A percentile compares a stretch with the other conserved stretches of the same genome.
Evolutionary conservation across 2,888 invertebrate genomes (phyloP).

Genomic region (Listrodromus nycthemerus): DNA sequence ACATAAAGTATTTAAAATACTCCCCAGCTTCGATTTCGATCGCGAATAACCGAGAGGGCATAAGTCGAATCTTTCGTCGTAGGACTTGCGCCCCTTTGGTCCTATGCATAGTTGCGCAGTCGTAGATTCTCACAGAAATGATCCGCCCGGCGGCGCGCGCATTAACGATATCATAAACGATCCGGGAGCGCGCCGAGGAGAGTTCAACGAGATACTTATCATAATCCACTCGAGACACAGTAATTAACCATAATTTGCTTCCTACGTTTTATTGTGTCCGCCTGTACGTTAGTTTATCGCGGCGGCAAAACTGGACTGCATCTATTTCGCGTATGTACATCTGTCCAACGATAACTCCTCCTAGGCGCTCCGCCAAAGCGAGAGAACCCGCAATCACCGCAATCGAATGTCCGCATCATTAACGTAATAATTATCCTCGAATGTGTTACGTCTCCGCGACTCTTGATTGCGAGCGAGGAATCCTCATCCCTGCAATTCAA

Average conservation of each 20-base stretch:
- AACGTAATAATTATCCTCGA: constrained; percentile 36
- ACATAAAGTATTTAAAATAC: too few relatives aligned
- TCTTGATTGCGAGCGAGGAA: constrained; percentile 47
- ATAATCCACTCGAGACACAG: constrained; percentile 63
- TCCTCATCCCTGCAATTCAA: constrained; percentile 23
- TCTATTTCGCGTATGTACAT: background rate
- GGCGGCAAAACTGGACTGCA: background rate
- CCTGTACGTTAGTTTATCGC: constrained; percentile 22
- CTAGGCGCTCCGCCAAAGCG: constrained; percentile 15
- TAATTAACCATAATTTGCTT: constrained; percentile 57
- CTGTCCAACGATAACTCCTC: constrained; percentile 35
- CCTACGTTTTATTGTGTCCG: constrained; percentile 51
- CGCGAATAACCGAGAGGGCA: too few relatives aligned
- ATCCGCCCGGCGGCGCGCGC: background rate
- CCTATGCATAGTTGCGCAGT: background rate
- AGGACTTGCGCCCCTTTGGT: too few relatives aligned
- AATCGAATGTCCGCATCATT: constrained; percentile 10
- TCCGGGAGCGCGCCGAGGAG: constrained; percentile 43
- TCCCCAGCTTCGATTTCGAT: too few relatives aligned
- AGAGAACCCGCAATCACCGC: constrained; percentile 42
- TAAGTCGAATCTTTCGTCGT: background rate
- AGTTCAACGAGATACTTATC: constrained; percentile 66
- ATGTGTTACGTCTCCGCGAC: constrained; percentile 12
- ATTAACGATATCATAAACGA: constrained; percentile 63
- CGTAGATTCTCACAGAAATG: background rate